Percentiles rank a stretch among this genome's conserved stretches.
Evolutionary conservation across 2,797 vertebrate species (phyloP).

Genomic region (Tapera naevia): DNA sequence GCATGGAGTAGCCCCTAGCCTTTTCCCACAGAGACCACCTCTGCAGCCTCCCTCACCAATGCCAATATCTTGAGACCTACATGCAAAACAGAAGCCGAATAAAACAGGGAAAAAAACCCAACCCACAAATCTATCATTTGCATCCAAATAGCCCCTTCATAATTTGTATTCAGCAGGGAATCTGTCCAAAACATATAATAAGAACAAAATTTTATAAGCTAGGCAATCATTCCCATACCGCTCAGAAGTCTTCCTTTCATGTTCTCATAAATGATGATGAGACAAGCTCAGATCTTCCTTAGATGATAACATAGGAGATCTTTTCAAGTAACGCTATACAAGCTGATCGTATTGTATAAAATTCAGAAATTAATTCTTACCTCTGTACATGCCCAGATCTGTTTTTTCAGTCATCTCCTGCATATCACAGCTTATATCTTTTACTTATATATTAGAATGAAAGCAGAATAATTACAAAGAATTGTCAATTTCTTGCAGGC

Average conservation of each 20-base stretch:
- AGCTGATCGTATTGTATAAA: background rate
- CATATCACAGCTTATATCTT: background rate
- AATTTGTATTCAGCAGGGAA: background rate
- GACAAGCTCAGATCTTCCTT: background rate
- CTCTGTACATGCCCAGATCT: background rate
- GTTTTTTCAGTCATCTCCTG: background rate
- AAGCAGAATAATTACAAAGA: background rate
- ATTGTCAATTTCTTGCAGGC: background rate
- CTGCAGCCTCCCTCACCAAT: background rate
- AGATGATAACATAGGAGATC: background rate
- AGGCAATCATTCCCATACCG: background rate
- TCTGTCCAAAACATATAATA: background rate
- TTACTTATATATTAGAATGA: background rate
- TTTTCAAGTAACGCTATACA: background rate
- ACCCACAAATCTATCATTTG: background rate
- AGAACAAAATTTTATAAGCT: constrained; percentile 1
- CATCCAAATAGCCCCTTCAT: background rate
- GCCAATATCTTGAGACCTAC: background rate
- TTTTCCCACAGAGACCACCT: background rate
- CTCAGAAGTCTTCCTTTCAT: background rate
- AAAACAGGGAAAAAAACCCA: background rate
- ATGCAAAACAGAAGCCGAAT: background rate
- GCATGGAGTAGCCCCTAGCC: background rate
- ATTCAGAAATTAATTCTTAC: background rate
- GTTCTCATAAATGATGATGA: background rate